These are phyloP conservation scores for Penaeus vannamei DNA, from an alignment of 1,140 invertebrate genomes.

Conservation along the genomic window DNA sequence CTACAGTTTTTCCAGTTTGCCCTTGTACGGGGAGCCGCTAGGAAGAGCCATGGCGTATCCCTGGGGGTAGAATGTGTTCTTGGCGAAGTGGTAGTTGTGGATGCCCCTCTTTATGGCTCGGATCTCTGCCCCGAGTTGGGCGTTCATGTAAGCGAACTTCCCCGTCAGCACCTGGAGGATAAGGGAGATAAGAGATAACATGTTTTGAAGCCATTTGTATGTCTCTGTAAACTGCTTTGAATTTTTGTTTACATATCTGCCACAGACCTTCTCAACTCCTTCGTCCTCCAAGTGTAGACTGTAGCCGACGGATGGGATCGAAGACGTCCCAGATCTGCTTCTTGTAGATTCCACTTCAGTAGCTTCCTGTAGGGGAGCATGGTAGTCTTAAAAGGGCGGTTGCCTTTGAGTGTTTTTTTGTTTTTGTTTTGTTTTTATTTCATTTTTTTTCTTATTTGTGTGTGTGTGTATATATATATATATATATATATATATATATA, in stretches of 20 bases:
- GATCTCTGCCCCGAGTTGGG: slow-evolving; percentile 31
- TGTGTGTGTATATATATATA: too few species aligned
- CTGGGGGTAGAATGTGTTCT: slow-evolving; percentile 39
- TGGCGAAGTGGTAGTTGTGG: slow-evolving; percentile 39
- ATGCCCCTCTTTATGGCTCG: slow-evolving; percentile 21
- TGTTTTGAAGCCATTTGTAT: background rate
- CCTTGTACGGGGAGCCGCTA: slow-evolving; percentile 5
- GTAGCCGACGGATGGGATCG: slow-evolving; percentile 28
- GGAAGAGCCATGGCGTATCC: slow-evolving; percentile 19
- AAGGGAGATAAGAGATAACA: background rate
- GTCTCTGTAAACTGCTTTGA: background rate
- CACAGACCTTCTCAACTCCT: slow-evolving; percentile 39
- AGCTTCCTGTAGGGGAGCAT: background rate
- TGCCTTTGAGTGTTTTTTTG: too few species aligned
- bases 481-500: too few species aligned
- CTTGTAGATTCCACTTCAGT: slow-evolving; percentile 40
- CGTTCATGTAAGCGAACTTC: slow-evolving; percentile 31
- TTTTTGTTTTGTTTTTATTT: too few species aligned
- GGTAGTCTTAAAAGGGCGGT: background rate
- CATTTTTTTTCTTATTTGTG: too few species aligned
- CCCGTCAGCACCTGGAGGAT: slow-evolving; percentile 18
- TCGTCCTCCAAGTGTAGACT: slow-evolving; percentile 36
- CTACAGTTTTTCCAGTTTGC: background rate
- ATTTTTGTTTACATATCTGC: too few species aligned
- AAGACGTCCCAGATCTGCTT: slow-evolving; percentile 41